Evolutionary conservation across 1,140 invertebrate genomes (phyloP).

Genomic region (Goniozus legneri): DNA sequence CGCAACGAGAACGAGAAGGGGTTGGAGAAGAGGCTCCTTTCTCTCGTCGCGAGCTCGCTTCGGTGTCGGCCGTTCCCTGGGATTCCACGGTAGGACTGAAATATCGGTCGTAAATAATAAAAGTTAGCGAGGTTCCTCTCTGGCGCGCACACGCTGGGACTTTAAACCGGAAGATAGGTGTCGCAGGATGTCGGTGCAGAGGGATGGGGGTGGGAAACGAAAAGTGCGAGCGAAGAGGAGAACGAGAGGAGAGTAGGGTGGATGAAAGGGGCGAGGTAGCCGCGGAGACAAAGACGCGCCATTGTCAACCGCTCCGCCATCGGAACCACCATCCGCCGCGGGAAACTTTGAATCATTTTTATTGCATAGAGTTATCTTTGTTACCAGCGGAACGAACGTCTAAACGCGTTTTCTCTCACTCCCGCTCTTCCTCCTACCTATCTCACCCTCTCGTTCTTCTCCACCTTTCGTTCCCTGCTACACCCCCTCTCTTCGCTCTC

Average conservation of each 20-base stretch:
- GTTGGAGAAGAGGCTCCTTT: too few species aligned
- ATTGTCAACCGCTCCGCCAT: constrained; percentile 55
- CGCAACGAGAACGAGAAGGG: too few species aligned
- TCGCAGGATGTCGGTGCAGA: constrained; percentile 42
- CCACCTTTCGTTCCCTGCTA: constrained; percentile 10
- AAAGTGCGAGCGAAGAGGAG: not conserved
- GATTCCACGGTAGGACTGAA: too few species aligned
- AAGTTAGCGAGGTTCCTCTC: constrained; percentile 53
- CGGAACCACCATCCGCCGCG: constrained; percentile 56
- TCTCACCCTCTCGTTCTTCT: constrained; percentile 11
- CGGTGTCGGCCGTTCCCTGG: too few species aligned
- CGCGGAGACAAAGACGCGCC: constrained; percentile 53
- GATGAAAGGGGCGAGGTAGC: constrained; percentile 18
- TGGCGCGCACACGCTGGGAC: constrained; percentile 47
- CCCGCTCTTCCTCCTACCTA: constrained; percentile 14
- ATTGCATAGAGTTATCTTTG: constrained; percentile 59
- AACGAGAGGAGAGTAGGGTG: not conserved
- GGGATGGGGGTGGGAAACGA: not conserved
- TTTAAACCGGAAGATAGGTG: constrained; percentile 58
- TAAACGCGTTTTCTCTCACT: constrained; percentile 40
- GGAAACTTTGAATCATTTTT: constrained; percentile 59
- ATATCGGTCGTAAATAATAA: constrained; percentile 58
- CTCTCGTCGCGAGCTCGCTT: constrained; percentile 9
- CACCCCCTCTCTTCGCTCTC: constrained; percentile 20
- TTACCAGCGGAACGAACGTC: constrained; percentile 54